Percentiles rank a stretch among this genome's conserved stretches.
Evolutionary conservation across 2,113 vertebrate genomes (phyloP).

Genomic region (Crotalus helleri): DNA sequence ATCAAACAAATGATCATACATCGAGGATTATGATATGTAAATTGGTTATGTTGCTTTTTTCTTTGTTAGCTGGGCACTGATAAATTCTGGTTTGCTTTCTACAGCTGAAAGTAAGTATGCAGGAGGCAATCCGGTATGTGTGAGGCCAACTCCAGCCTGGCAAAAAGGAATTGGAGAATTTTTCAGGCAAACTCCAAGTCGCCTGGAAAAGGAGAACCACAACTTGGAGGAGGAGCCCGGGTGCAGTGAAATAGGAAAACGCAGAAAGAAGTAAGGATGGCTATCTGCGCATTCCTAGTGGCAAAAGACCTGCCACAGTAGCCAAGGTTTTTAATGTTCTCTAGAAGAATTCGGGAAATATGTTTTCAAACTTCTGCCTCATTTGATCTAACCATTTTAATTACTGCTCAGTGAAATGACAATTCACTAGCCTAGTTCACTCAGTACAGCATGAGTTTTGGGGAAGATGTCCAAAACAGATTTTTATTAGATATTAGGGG

Average conservation of each 20-base stretch:
- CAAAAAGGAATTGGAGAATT: slow-evolving; percentile 89
- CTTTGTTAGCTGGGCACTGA: neutral
- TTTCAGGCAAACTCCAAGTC: slow-evolving; percentile 74
- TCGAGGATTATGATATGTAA: neutral
- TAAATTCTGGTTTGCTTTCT: neutral
- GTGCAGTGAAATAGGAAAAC: slow-evolving; percentile 75
- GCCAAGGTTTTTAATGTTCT: neutral
- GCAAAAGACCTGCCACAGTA: neutral
- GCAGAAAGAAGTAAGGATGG: slow-evolving; percentile 72
- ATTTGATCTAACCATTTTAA: neutral
- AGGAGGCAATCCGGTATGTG: slow-evolving; percentile 82
- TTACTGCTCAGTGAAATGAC: neutral
- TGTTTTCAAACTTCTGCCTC: neutral
- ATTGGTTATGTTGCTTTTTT: neutral
- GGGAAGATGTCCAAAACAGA: neutral
- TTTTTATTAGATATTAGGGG: neutral
- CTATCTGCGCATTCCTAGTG: neutral
- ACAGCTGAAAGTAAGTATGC: slow-evolving; percentile 77
- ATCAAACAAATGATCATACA: neutral
- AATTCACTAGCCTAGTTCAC: neutral
- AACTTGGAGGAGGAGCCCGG: slow-evolving; percentile 72
- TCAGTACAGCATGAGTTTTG: neutral
- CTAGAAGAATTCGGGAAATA: no score
- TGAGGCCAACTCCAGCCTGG: slow-evolving; percentile 84
- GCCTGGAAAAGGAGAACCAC: slow-evolving; percentile 77